Conservation (phyloP, 2,888 invertebrate genomes). For the Rhogogaster chlorosoma region DNA sequence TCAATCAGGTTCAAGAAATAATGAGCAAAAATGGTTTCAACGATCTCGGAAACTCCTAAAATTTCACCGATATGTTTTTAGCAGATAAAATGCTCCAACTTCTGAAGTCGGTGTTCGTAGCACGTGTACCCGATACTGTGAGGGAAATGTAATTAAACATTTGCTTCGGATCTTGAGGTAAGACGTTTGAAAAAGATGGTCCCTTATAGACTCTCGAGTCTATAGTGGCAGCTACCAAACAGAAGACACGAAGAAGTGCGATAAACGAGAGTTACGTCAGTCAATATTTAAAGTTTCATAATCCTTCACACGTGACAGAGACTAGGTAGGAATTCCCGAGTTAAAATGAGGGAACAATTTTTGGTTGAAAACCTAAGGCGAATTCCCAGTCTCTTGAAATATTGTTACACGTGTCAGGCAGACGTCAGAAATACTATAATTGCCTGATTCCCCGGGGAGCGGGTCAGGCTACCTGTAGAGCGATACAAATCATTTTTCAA, state of each 20-base stretch:
- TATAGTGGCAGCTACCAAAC: background rate
- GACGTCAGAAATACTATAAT: constrained; percentile 39
- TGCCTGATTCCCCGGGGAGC: constrained; percentile 37
- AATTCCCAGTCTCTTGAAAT: constrained; percentile 13
- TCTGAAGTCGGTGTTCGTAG: background rate
- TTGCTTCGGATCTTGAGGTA: constrained; percentile 22
- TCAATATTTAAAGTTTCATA: constrained; percentile 34
- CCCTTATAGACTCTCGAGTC: background rate
- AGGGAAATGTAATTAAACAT: constrained; percentile 3
- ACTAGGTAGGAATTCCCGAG: background rate
- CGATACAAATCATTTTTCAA: constrained; percentile 46
- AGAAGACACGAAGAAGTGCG: constrained; percentile 4
- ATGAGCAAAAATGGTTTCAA: constrained; percentile 11
- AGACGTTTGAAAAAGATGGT: background rate
- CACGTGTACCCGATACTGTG: background rate
- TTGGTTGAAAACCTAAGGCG: background rate
- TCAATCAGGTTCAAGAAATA: background rate
- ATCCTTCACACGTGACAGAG: constrained; percentile 37
- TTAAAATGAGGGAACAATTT: constrained; percentile 23
- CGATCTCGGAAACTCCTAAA: background rate
- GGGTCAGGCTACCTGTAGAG: constrained; percentile 44
- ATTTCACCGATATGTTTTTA: background rate
- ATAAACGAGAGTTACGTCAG: constrained; percentile 30
- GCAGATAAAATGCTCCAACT: background rate
- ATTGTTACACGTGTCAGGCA: constrained; percentile 41